Base-by-base conservation (phyloP, 1,140 invertebrate species). In the Armadillidium nasatum region DNA sequence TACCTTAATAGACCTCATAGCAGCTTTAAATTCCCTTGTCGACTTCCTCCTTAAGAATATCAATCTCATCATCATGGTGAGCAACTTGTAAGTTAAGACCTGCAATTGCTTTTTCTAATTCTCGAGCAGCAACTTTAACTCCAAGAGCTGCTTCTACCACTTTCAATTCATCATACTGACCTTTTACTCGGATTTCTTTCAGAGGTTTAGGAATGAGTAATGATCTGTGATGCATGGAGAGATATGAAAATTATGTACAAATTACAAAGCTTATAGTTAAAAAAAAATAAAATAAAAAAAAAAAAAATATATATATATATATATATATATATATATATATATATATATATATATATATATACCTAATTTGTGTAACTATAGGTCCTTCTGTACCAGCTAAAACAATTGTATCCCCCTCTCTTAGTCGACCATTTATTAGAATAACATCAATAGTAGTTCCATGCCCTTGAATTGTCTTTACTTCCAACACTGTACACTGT, bases 391-490 rank as follows among this genome's bases (percentile, higher is more conserved):
- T 97, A 45, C 97, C 98, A 10, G 97, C 96, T 46, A 99, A 85
- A 43, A 99, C 89, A 84, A 98, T 92, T 0, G 94, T 96, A 81
- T 99, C 95, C 23, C 96, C 95, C 85, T 98, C 96, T 67, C 88
- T 88, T 43, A 99, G 86, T 19, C 89, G 91, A 15, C 98, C 98
- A 87, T 99, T 99, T 50, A 99, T 94, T 72, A 99, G 88, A 85
- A 99, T 98, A 45, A 96, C 93, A 88, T 99, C 98, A 83, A 99
- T 97, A 7, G 98, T 99, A 74, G 97, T 99, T 33, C 98, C 98
- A 76, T 99, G 87, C 69, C 98, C 98, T 50, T 94, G 91, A 82
- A 99, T 92, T 0, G 96, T 95, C 89, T 99, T 99, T 6, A 99
- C 97, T 89, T 99, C 97, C 82, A 99, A 88, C n/a, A 99, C 96